These are phyloP conservation scores for Criorhina ranunculi DNA, from an alignment of 2,888 invertebrate genomes.

Conservation along the genomic window DNA sequence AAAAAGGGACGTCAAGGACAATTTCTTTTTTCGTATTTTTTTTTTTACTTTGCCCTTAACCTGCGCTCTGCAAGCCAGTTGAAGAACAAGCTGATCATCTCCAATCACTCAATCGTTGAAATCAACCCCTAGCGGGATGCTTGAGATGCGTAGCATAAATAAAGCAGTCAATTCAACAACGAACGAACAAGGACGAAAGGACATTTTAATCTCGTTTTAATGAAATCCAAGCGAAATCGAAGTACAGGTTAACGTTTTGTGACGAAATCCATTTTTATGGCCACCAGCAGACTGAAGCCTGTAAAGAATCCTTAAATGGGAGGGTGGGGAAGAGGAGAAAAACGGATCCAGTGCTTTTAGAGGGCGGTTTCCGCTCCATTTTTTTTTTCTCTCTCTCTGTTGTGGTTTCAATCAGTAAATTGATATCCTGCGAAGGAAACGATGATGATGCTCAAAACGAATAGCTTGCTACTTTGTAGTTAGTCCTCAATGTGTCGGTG, in stretches of 20 bases:
- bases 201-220: slow-evolving; percentile 68
- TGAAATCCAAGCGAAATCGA: slow-evolving; percentile 48
- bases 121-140: slow-evolving; percentile 35
- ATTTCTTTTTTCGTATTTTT: slow-evolving; percentile 22
- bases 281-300: slow-evolving; percentile 21
- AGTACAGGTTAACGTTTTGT: slow-evolving; percentile 67
- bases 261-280: slow-evolving; percentile 55
- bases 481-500: slow-evolving; percentile 42
- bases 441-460: slow-evolving; percentile 54
- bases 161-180: slow-evolving; percentile 41
- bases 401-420: slow-evolving; percentile 83
- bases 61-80: slow-evolving; percentile 17
- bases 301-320: slow-evolving; percentile 17
- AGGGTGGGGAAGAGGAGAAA: slow-evolving; percentile 4
- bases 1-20: slow-evolving; percentile 33
- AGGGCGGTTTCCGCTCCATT: slow-evolving; percentile 5
- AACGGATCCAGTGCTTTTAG: neutral
- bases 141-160: slow-evolving; percentile 47
- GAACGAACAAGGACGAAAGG: slow-evolving; percentile 28
- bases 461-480: slow-evolving; percentile 70
- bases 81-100: slow-evolving; percentile 57
- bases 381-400: slow-evolving; percentile 23
- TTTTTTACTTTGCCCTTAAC: slow-evolving; percentile 9
- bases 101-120: slow-evolving; percentile 63
- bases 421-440: slow-evolving; percentile 80